A percentile compares a stretch with the other conserved stretches of the same genome.
phyloP scores from a whole-genome alignment of 2,797 vertebrate genomes.

The Bryconaethiops microstoma region DNA sequence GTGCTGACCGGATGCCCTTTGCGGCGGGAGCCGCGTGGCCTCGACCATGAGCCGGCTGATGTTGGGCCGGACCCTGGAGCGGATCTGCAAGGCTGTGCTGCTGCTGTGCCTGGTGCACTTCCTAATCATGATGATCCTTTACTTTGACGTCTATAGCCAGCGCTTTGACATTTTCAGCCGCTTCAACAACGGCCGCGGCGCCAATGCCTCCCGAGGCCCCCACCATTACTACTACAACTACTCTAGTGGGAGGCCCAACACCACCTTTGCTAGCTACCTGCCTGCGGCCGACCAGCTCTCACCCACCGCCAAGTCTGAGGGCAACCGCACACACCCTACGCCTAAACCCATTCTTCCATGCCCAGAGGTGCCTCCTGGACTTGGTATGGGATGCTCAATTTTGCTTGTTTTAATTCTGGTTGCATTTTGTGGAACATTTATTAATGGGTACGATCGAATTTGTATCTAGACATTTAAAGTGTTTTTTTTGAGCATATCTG shows the following conservation, averaged over 20 bases:
- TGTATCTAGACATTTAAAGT: no score
- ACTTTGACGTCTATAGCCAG: slow-evolving; percentile 97
- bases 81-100: slow-evolving; percentile 98
- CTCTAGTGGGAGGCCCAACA: slow-evolving; percentile 82
- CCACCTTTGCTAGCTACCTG: slow-evolving; percentile 83
- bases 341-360: slow-evolving; percentile 88
- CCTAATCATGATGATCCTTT: slow-evolving; percentile 97
- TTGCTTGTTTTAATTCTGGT: background rate
- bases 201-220: slow-evolving; percentile 69
- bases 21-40: slow-evolving; percentile 58
- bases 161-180: slow-evolving; percentile 97
- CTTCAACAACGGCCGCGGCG: slow-evolving; percentile 85
- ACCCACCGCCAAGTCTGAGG: slow-evolving; percentile 78
- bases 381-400: slow-evolving; percentile 81
- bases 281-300: slow-evolving; percentile 80
- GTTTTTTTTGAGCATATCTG: no score
- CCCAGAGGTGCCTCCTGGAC: slow-evolving; percentile 88
- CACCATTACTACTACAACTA: slow-evolving; percentile 87
- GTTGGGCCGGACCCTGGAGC: slow-evolving; percentile 98
- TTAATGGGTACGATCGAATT: no score
- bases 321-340: slow-evolving; percentile 79
- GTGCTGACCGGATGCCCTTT: slow-evolving; percentile 72
- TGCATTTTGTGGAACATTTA: background rate
- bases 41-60: slow-evolving; percentile 99
- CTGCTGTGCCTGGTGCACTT: slow-evolving; percentile 98